Evolutionary conservation across 1,140 invertebrate species (phyloP).

Genomic region (Papilio polytes): DNA sequence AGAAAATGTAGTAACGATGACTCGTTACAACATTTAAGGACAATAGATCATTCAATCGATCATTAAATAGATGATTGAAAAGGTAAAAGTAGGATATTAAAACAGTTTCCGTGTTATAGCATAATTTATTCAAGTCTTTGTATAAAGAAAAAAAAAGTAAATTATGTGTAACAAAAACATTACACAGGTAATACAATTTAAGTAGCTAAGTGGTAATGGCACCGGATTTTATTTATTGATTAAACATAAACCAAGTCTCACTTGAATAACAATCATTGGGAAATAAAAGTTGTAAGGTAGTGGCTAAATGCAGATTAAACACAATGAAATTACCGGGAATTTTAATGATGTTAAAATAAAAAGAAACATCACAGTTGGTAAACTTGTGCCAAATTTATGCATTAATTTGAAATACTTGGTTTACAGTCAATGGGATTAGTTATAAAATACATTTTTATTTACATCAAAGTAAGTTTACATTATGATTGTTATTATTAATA

Average conservation of each 20-base stretch:
- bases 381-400: constrained; percentile 63
- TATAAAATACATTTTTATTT: constrained; percentile 45
- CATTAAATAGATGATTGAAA: neutral
- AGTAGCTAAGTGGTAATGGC: constrained; percentile 52
- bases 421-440: constrained; percentile 29
- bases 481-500: constrained; percentile 41
- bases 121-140: constrained; percentile 48
- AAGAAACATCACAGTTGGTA: constrained; percentile 67
- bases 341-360: constrained; percentile 42
- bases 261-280: constrained; percentile 32
- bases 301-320: constrained; percentile 2
- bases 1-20: too few species aligned
- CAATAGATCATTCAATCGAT: too few species aligned
- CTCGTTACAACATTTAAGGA: too few species aligned
- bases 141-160: constrained; percentile 51
- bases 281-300: neutral
- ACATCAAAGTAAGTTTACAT: constrained; percentile 44
- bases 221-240: constrained; percentile 43
- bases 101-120: constrained; percentile 41
- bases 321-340: neutral
- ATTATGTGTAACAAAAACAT: constrained; percentile 51
- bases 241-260: constrained; percentile 19
- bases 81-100: constrained; percentile 22
- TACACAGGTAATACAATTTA: constrained; percentile 52
- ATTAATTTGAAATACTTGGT: constrained; percentile 44